Evolutionary conservation across 2,113 vertebrate genomes (phyloP).

Genomic region (Arvicanthis niloticus): DNA sequence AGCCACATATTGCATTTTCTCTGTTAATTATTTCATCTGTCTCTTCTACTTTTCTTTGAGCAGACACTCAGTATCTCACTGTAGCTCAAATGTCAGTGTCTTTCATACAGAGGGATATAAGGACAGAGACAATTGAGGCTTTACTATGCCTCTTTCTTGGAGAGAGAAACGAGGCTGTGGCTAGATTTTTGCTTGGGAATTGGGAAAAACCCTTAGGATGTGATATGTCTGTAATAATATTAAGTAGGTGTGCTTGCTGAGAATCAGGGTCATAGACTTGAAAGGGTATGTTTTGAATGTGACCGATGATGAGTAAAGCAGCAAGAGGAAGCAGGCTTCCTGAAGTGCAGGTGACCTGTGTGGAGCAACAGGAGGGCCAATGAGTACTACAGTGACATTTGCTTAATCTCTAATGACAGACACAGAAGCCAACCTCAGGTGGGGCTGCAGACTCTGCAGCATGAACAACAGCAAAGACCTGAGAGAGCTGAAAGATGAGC

Average conservation of each 20-base stretch:
- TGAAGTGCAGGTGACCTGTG: neutral
- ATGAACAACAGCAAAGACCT: neutral
- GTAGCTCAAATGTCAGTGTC: neutral
- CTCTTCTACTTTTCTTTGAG: neutral
- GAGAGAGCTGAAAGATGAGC: neutral
- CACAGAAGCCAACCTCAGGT: neutral
- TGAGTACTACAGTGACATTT: neutral
- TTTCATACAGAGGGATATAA: neutral
- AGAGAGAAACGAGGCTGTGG: neutral
- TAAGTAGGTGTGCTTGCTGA: neutral
- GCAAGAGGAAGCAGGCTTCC: neutral
- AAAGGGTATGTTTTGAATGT: neutral
- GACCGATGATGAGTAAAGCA: neutral
- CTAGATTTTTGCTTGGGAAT: neutral
- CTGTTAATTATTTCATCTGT: neutral
- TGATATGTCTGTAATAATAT: neutral
- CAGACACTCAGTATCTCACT: neutral
- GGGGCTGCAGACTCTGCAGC: neutral
- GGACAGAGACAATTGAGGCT: fast-evolving
- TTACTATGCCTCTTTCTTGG: neutral
- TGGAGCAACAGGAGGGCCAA: no score
- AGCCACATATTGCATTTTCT: neutral
- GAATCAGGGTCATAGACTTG: neutral
- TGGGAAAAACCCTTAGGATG: neutral
- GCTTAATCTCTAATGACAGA: neutral